Base-by-base conservation (phyloP, 2,888 invertebrate species). In the Lasioglossum marginatum region DNA sequence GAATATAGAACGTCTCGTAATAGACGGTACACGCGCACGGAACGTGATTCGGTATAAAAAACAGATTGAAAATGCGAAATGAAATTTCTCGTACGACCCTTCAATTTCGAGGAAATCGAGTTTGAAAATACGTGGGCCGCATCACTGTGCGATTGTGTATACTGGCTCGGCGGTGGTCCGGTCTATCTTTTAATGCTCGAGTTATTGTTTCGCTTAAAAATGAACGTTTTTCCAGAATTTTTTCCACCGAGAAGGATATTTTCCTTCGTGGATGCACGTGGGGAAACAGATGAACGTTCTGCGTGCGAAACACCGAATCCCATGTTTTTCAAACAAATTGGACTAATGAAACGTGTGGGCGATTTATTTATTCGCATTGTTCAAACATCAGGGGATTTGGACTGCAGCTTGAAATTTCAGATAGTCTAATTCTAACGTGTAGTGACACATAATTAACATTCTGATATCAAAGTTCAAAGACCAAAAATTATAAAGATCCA, bases 121-220 rank as follows among this genome's bases (percentile, higher is more conserved):
- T 66, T 76, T 23, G 76, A 63, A 66, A 45, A 45, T 45, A 74
- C 74, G 57, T 74, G 52, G 37, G 37, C n/a, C n/a, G 16, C 73
- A 34, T 34, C 12, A 12, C n/a, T 16, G 70, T 40, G 40, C 12
- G 40, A 40, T 70, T n/a, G 70, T 40, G 68, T 70, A 40, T n/a
- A 68, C 68, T 10, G 34, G 23, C 66, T n/a, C n/a, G n/a, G 63
- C 2, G 14, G 23, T 16, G 16, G 45, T 0, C 5, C 14, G n/a
- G 40, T 1, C 40, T 70, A 70, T 40, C n/a, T n/a, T 12, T 70
- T 70, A 70, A 70, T 70, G 70, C 40, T 70, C 40, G 40, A 40
- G 70, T 70, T 70, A 70, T 40, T 70, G 70, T 70, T 70, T 70
- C 40, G 70, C 12, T n/a, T 40, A 37, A 40, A 70, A 70, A 70